Percentiles rank a stretch among this genome's conserved stretches.
These are phyloP conservation scores for Megalopta genalis DNA, from an alignment of 1,140 invertebrate genomes.

Conservation along the genomic window DNA sequence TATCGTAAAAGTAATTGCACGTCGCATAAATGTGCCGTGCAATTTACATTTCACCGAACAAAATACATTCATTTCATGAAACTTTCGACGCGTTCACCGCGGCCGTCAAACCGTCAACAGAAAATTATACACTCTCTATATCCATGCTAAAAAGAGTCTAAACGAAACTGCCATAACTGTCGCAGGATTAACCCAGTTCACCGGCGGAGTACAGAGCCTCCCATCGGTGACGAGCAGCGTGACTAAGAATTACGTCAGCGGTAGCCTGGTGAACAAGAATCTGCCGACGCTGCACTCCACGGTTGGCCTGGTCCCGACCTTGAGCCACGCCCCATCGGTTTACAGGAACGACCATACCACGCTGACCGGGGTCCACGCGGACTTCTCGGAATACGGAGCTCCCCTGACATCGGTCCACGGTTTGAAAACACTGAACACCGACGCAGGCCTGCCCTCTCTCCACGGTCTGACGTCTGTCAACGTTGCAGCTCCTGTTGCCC, in stretches of 20 bases:
- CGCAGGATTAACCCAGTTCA: not conserved
- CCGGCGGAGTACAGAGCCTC: not conserved
- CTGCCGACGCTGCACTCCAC: not conserved
- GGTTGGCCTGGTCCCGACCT: too few species aligned
- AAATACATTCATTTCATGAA: too few species aligned
- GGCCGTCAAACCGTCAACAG: too few species aligned
- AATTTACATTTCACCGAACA: too few species aligned
- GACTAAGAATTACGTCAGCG: not conserved
- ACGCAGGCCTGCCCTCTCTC: not conserved
- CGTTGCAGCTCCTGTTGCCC: constrained; percentile 6
- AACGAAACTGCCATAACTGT: not conserved
- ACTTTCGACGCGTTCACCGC: too few species aligned
- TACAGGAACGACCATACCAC: not conserved
- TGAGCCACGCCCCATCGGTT: not conserved
- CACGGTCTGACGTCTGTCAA: not conserved
- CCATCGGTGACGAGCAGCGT: not conserved
- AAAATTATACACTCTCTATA: too few species aligned
- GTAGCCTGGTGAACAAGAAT: not conserved
- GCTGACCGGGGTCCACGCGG: not conserved
- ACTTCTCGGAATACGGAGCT: too few species aligned
- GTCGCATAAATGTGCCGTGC: too few species aligned
- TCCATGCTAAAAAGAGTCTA: too few species aligned
- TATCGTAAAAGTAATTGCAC: too few species aligned
- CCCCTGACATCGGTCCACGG: too few species aligned
- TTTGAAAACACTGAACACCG: too few species aligned